phyloP scores from a whole-genome alignment of 1,140 invertebrate genomes.

The Philotrypesis tridentata region DNA sequence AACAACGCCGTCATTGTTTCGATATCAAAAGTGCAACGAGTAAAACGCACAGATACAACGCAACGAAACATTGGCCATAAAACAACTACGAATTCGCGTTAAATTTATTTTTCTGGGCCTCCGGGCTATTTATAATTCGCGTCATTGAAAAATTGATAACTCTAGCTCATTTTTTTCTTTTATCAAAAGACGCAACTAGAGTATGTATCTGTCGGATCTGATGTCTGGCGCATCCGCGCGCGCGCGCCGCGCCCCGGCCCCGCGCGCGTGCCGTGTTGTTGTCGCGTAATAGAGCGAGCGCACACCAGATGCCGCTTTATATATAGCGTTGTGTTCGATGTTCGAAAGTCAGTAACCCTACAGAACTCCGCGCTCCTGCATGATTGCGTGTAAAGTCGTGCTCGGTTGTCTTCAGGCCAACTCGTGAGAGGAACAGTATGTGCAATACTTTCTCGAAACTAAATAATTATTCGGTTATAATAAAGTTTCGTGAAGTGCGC shows the following conservation, averaged over 20 bases:
- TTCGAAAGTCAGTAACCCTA: slow-evolving; percentile 31
- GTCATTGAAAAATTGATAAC: slow-evolving; percentile 16
- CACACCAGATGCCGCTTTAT: slow-evolving; percentile 45
- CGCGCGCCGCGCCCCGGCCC: no score
- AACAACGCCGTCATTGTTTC: no score
- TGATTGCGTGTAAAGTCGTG: not conserved
- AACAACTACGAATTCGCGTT: not conserved
- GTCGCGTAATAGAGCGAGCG: not conserved
- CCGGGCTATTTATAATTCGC: not conserved
- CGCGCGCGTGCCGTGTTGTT: slow-evolving; percentile 17
- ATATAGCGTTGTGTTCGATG: not conserved
- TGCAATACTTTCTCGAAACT: not conserved
- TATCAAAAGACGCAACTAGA: not conserved
- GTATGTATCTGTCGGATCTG: not conserved
- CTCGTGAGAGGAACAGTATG: slow-evolving; percentile 11
- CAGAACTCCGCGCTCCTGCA: not conserved
- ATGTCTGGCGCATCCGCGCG: no score
- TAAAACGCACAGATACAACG: no score
- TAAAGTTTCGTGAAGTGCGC: slow-evolving; percentile 6
- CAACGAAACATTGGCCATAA: no score
- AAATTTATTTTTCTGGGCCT: not conserved
- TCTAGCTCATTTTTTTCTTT: not conserved
- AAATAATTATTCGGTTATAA: not conserved
- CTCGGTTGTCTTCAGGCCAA: not conserved
- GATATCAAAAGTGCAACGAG: no score